Evolutionary conservation across 2,797 vertebrate genomes (phyloP).

Genomic region (Melanotaenia trifasciata): DNA sequence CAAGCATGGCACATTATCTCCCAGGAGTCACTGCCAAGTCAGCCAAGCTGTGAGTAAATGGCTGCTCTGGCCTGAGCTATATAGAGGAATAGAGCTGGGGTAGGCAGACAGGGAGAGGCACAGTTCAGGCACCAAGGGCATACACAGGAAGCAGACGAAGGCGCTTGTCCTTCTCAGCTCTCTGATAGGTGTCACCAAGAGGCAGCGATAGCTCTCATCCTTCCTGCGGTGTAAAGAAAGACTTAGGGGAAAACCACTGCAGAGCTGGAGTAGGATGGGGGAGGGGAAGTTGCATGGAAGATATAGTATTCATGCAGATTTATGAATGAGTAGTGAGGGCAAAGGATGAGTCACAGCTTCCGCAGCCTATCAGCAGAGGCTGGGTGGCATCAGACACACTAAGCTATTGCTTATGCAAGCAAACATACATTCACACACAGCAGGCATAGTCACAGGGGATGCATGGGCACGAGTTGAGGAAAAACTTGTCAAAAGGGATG

Average conservation of each 20-base stretch:
- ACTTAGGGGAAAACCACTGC: conserved; percentile 55
- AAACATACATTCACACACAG: conserved; percentile 30
- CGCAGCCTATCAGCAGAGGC: conserved; percentile 68
- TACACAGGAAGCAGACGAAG: conserved; percentile 28
- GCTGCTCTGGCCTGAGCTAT: conserved; percentile 43
- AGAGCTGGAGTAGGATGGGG: conserved; percentile 44
- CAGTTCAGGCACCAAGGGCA: conserved; percentile 39
- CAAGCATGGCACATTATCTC: conserved; percentile 73
- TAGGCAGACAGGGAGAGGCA: conserved; percentile 41
- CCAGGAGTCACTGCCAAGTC: conserved; percentile 62
- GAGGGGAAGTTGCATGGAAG: conserved; percentile 61
- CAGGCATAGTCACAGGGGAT: conserved; percentile 35
- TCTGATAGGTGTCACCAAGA: conserved; percentile 51
- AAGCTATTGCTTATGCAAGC: conserved; percentile 29
- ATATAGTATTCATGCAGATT: conserved; percentile 80
- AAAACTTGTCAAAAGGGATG: conserved; percentile 52
- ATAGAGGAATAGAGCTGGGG: conserved; percentile 32
- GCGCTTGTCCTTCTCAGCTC: conserved; percentile 56
- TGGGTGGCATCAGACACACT: conserved; percentile 55
- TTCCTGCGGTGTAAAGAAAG: conserved; percentile 66
- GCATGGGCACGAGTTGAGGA: conserved; percentile 40
- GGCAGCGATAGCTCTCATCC: conserved; percentile 58
- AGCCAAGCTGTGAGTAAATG: conserved; percentile 56
- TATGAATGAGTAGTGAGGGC: conserved; percentile 82
- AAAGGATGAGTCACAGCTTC: conserved; percentile 82